Percentiles rank a stretch among this genome's conserved stretches.
These are phyloP conservation scores for Dryadula phaetusa DNA, from an alignment of 2,888 invertebrate genomes.

Conservation along the genomic window DNA sequence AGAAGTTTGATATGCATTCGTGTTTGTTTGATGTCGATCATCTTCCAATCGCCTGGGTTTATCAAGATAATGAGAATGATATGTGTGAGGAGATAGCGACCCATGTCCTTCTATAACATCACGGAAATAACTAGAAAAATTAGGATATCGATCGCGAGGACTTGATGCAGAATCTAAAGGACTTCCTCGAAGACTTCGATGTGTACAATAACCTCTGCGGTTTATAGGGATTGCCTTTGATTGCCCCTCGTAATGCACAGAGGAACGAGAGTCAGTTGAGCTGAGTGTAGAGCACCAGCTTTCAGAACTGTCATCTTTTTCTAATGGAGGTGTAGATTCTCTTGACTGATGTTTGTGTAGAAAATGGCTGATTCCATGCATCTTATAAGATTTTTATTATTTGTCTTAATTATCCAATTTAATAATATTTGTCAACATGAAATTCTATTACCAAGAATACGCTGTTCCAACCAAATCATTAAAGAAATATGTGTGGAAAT, in stretches of 20 bases:
- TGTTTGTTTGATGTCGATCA: conserved; percentile 64
- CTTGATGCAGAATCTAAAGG: conserved; percentile 72
- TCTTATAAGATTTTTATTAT: conserved; percentile 30
- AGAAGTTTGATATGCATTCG: conserved; percentile 63
- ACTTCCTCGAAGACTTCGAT: conserved; percentile 63
- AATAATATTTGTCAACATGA: background rate
- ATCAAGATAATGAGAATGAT: conserved; percentile 57
- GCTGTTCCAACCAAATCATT: conserved; percentile 29
- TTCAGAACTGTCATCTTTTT: conserved; percentile 74
- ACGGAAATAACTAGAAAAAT: conserved; percentile 77
- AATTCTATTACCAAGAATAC: conserved; percentile 16
- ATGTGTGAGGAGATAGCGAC: conserved; percentile 55
- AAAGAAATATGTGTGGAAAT: background rate
- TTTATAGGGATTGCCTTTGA: conserved; percentile 63
- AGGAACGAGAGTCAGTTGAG: conserved; percentile 57
- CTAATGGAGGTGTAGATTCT: conserved; percentile 64
- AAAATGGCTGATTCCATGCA: conserved; percentile 66
- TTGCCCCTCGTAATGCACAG: conserved; percentile 54
- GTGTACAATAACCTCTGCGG: conserved; percentile 59
- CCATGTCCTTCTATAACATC: conserved; percentile 66
- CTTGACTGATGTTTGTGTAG: conserved; percentile 68
- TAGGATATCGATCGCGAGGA: conserved; percentile 74
- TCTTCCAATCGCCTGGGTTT: conserved; percentile 63
- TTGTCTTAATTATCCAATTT: background rate
- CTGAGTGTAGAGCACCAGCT: conserved; percentile 74